Percentiles rank a stretch among this genome's conserved stretches.
phyloP scores from a whole-genome alignment of 1,140 invertebrate genomes.

The Samia ricini region DNA sequence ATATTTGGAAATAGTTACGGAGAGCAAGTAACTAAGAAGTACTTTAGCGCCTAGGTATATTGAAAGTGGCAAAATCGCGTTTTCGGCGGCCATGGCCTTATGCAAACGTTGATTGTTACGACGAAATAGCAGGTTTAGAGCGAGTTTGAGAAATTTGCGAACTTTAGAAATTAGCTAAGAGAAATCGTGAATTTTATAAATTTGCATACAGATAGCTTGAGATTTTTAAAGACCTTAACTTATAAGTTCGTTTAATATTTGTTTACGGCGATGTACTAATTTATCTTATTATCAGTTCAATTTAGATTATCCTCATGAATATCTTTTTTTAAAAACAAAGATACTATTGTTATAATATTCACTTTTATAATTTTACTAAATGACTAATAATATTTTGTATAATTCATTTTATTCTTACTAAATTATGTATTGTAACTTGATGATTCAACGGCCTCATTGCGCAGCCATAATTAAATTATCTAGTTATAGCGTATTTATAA shows the following conservation, averaged over 20 bases:
- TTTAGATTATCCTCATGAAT: too few species aligned
- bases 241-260: not conserved
- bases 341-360: too few species aligned
- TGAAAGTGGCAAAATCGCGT: conserved; percentile 14
- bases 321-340: too few species aligned
- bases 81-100: conserved; percentile 33
- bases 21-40: conserved; percentile 13
- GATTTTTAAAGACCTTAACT: not conserved
- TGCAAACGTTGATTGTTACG: conserved; percentile 25
- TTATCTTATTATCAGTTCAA: not conserved
- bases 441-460: not conserved
- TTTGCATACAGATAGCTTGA: conserved; percentile 1
- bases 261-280: not conserved
- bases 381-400: too few species aligned
- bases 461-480: not conserved
- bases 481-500: conserved; percentile 2
- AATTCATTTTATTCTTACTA: not conserved
- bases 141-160: conserved; percentile 24
- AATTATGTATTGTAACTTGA: not conserved
- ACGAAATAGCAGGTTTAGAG: conserved; percentile 13
- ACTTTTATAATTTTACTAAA: too few species aligned
- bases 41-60: conserved; percentile 14
- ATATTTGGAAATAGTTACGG: conserved; percentile 12
- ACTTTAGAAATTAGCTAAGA: conserved; percentile 19
- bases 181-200: conserved; percentile 12